Percentiles rank a stretch among this genome's conserved stretches.
Conservation (phyloP, 1,140 invertebrate species). For the Ctenoplectra terminalis region DNA sequence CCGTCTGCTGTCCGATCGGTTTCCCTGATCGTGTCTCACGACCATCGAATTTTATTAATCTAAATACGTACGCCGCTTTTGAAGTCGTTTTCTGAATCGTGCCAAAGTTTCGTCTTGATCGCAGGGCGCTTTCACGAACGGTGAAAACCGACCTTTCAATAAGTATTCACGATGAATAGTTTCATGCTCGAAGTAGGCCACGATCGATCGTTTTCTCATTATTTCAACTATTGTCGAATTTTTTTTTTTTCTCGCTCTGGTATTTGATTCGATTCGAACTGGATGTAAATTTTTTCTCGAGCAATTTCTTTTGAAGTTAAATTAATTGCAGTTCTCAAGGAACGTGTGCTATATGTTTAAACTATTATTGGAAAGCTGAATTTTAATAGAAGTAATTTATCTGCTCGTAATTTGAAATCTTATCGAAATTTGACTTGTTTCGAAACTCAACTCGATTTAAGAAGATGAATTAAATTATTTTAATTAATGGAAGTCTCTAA, state of each 20-base stretch:
- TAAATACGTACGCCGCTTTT: too few relatives aligned
- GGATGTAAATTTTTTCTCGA: not conserved
- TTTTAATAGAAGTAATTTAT: too few relatives aligned
- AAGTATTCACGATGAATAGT: slow-evolving; percentile 79
- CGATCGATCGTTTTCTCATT: slow-evolving; percentile 64
- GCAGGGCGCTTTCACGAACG: slow-evolving; percentile 74
- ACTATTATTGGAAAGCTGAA: too few relatives aligned
- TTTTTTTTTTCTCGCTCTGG: slow-evolving; percentile 33
- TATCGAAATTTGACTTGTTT: too few relatives aligned
- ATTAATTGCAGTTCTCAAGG: too few relatives aligned
- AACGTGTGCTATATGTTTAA: too few relatives aligned
- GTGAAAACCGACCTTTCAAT: slow-evolving; percentile 78
- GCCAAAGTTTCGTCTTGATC: slow-evolving; percentile 65
- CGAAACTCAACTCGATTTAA: too few relatives aligned
- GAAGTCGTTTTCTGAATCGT: slow-evolving; percentile 53
- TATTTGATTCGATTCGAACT: too few relatives aligned
- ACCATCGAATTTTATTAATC: slow-evolving; percentile 36
- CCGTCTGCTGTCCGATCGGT: slow-evolving; percentile 41
- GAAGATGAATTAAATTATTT: too few relatives aligned
- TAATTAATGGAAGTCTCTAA: too few relatives aligned
- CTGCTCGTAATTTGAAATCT: too few relatives aligned
- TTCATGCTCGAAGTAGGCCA: slow-evolving; percentile 72
- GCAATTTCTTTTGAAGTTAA: not conserved
- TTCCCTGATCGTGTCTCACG: slow-evolving; percentile 56
- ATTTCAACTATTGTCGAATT: slow-evolving; percentile 61